Percentiles rank a stretch among this genome's conserved stretches.
Conservation (phyloP, 2,888 invertebrate genomes). For the Aspidiotus rigidus region DNA sequence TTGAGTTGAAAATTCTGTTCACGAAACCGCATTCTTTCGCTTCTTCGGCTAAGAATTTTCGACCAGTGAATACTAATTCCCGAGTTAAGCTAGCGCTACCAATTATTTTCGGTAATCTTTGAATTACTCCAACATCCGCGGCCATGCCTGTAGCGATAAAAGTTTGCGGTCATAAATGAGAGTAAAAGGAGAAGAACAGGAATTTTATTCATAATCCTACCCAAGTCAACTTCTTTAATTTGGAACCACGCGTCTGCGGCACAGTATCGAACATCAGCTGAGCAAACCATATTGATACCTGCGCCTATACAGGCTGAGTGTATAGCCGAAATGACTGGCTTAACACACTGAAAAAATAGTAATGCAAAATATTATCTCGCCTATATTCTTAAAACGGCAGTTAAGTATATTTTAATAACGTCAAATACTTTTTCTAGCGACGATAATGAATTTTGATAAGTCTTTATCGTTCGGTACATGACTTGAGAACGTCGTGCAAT, state of each 20-base stretch:
- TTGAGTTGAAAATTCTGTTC: slow-evolving; percentile 61
- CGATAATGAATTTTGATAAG: slow-evolving; percentile 68
- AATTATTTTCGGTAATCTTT: slow-evolving; percentile 81
- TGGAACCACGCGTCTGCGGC: slow-evolving; percentile 83
- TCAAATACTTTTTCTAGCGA: slow-evolving; percentile 60
- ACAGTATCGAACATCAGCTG: slow-evolving; percentile 86
- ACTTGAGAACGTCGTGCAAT: slow-evolving; percentile 64
- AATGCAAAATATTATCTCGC: background rate
- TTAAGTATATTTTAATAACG: no score
- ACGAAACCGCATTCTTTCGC: slow-evolving; percentile 74
- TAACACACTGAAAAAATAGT: slow-evolving; percentile 55
- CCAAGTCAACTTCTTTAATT: slow-evolving; percentile 66
- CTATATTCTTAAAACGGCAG: no score
- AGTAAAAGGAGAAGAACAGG: background rate
- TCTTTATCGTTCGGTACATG: slow-evolving; percentile 53
- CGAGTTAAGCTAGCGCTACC: slow-evolving; percentile 78
- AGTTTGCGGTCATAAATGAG: background rate
- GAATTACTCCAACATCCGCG: slow-evolving; percentile 90
- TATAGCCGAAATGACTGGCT: slow-evolving; percentile 81
- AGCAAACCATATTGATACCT: slow-evolving; percentile 77
- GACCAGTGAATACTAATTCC: slow-evolving; percentile 78
- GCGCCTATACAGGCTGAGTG: slow-evolving; percentile 88
- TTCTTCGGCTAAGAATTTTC: slow-evolving; percentile 67
- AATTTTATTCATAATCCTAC: slow-evolving; percentile 38
- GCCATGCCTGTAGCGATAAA: slow-evolving; percentile 62